Evolutionary conservation across 2,797 vertebrate genomes (phyloP).

Genomic region (Tamandua tetradactyla): DNA sequence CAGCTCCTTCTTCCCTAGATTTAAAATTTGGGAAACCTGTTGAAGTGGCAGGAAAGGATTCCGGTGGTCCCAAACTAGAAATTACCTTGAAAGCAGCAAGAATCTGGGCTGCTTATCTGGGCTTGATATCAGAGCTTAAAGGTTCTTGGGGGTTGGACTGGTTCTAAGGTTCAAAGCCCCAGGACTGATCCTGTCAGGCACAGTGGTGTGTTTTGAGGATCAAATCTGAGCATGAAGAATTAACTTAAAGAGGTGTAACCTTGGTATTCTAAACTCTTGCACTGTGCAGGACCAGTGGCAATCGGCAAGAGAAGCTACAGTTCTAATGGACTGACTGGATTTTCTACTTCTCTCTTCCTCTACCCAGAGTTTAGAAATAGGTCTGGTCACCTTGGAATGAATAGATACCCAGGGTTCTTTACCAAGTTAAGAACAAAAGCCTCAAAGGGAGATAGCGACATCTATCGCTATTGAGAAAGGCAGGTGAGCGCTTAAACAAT

Average conservation of each 20-base stretch:
- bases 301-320: not conserved
- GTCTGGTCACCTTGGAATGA: conserved; percentile 3
- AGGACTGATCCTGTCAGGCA: not conserved
- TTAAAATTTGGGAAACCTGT: conserved; percentile 32
- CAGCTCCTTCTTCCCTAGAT: not conserved
- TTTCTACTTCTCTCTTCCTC: conserved; percentile 2
- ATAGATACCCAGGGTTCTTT: conserved; percentile 35
- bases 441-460: not conserved
- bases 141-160: not conserved
- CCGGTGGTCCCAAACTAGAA: conserved; percentile 7
- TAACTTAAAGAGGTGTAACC: conserved; percentile 45
- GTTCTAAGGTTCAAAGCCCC: conserved; percentile 35
- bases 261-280: not conserved
- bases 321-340: not conserved
- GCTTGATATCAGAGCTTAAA: not conserved
- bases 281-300: not conserved
- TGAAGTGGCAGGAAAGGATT: conserved; percentile 10
- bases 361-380: conserved; percentile 30
- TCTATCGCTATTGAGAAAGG: conserved; percentile 42
- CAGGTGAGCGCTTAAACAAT: not conserved
- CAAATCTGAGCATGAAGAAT: conserved; percentile 25
- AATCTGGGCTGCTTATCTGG: conserved; percentile 1
- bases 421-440: conserved; percentile 6
- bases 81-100: not conserved
- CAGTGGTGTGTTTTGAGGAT: conserved; percentile 44